Base-by-base conservation (phyloP, 92 coral and sea anemone species). In the Isaurus tuberculatus region DNA sequence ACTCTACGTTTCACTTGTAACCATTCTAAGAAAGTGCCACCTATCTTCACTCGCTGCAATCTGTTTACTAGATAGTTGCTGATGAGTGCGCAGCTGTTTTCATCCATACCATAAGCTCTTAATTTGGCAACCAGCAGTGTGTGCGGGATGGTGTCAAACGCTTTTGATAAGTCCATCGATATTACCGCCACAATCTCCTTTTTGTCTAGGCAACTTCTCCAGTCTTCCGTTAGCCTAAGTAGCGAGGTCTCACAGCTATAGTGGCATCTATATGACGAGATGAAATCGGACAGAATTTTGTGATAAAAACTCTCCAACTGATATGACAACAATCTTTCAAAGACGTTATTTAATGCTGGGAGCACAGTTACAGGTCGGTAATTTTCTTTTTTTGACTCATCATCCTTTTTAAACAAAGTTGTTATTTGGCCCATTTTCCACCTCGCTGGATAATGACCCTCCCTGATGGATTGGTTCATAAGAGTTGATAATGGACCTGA, bases 371-470 rank as follows among this genome's bases (percentile, higher is more conserved):
- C n/a, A n/a, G n/a, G n/a, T n/a, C n/a, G n/a, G n/a, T n/a, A n/a
- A n/a, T n/a, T n/a, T n/a, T n/a, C n/a, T n/a, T n/a, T n/a, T n/a
- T n/a, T n/a, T n/a, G n/a, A n/a, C n/a, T n/a, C n/a, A n/a, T n/a
- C n/a, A n/a, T n/a, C n/a, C n/a, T n/a, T n/a, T n/a, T n/a, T n/a
- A n/a, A n/a, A n/a, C n/a, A n/a, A n/a, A n/a, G n/a, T n/a, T 17
- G 81, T 75, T 26, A 75, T 65, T 48, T 75, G 81, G 26, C 81
- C 81, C 64, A 42, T 75, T 75, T 75, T 46, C 43, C 81, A 75
- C 19, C 43, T 0, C 22, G 34, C 20, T 20, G 80, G 80, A 74
- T 75, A 51, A 28, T 43, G 26, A 23, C 63, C 36, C 46, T 51
- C 43, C 32, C 9, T 20, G 25, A 75, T 48, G 26, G 68, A 43